Evolutionary conservation across 92 coral and sea anemone genomes (phyloP).

Genomic region (Actinostola sp.): DNA sequence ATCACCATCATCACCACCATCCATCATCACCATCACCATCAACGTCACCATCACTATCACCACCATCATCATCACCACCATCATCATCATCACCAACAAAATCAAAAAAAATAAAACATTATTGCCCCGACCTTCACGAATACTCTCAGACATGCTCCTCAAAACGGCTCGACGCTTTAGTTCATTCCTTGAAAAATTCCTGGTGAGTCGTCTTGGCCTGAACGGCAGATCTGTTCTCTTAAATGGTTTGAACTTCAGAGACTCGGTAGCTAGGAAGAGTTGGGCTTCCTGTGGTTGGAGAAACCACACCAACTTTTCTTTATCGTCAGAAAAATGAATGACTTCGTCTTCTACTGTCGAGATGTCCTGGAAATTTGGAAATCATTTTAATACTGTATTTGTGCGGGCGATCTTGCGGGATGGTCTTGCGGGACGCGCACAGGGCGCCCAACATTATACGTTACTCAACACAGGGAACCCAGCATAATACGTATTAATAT

Average conservation of each 20-base stretch:
- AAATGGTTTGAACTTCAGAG: conserved; percentile 70
- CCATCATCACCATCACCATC: conserved; percentile 4
- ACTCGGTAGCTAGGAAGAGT: conserved; percentile 63
- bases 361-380: conserved; percentile 54
- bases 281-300: conserved; percentile 81
- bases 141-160: conserved; percentile 34
- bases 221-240: conserved; percentile 57
- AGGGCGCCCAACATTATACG: too few species aligned
- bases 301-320: conserved; percentile 68
- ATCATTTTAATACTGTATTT: too few species aligned
- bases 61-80: not conserved
- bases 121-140: conserved; percentile 25
- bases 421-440: too few species aligned
- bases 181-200: conserved; percentile 19
- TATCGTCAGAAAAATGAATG: conserved; percentile 60
- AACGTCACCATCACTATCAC: not conserved
- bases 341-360: conserved; percentile 68
- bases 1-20: not conserved
- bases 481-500: too few species aligned
- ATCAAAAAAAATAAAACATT: not conserved
- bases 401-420: too few species aligned
- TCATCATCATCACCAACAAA: not conserved
- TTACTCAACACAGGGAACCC: too few species aligned
- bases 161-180: conserved; percentile 14
- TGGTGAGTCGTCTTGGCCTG: conserved; percentile 42